These are phyloP conservation scores for Copsychus sechellarum DNA, from an alignment of 2,113 vertebrate genomes.

Conservation along the genomic window DNA sequence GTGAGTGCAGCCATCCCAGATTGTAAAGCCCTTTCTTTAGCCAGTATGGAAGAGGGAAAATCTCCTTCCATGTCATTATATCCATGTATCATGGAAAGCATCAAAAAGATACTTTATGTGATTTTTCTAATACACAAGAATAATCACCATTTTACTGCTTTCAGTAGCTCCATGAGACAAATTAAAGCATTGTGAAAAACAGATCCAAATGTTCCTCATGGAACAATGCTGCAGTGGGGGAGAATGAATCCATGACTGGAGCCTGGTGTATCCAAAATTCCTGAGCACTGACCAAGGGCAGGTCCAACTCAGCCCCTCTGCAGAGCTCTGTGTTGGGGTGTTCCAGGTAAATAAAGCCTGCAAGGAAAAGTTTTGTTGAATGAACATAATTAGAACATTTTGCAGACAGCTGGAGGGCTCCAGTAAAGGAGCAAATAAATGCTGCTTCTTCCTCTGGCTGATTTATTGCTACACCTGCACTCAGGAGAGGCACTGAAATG, in stretches of 20 bases:
- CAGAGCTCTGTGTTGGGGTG: neutral
- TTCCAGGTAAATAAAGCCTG: neutral
- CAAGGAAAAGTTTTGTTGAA: neutral
- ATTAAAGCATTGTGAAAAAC: neutral
- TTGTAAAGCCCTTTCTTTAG: neutral
- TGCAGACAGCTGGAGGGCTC: conserved; percentile 22
- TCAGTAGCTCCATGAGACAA: neutral
- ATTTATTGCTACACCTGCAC: conserved; percentile 45
- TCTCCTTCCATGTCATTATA: neutral
- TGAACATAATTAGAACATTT: neutral
- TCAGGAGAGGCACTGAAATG: neutral
- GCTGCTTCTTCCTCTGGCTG: neutral
- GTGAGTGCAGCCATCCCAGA: neutral
- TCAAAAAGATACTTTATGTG: neutral
- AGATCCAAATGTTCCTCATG: neutral
- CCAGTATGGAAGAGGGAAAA: neutral
- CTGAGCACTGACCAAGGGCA: neutral
- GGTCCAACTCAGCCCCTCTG: neutral
- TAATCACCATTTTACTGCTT: neutral
- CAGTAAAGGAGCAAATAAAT: neutral
- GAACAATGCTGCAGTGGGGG: neutral
- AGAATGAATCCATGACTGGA: neutral
- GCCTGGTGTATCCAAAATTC: neutral
- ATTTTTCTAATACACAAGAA: neutral
- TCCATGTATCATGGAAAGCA: neutral